phyloP scores from a whole-genome alignment of 2,888 invertebrate genomes.

The Agrotis puta region DNA sequence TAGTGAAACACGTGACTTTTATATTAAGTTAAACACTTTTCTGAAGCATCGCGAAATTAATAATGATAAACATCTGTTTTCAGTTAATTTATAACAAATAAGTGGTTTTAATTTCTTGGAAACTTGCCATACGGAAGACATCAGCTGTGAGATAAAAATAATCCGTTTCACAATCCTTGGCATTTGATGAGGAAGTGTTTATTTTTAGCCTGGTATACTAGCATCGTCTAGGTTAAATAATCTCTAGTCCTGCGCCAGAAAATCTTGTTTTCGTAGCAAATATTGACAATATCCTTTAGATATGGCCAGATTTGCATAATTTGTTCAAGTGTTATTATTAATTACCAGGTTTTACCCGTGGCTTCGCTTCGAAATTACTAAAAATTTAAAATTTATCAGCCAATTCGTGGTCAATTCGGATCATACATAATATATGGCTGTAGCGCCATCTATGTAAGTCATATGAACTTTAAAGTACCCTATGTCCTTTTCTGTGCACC shows the following conservation, averaged over 20 bases:
- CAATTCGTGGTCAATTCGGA: too few relatives aligned
- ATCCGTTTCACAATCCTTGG: conserved; percentile 39
- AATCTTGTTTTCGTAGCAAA: neutral
- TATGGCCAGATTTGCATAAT: neutral
- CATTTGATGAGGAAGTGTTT: conserved; percentile 40
- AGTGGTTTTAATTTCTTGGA: conserved; percentile 54
- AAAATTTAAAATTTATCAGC: too few relatives aligned
- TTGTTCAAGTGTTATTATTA: neutral
- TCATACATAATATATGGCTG: too few relatives aligned
- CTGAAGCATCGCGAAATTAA: conserved; percentile 11
- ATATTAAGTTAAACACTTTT: neutral
- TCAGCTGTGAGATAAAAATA: conserved; percentile 57
- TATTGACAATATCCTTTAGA: neutral
- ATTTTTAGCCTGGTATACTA: conserved; percentile 30
- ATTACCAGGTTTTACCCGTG: neutral
- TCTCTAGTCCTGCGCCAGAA: neutral
- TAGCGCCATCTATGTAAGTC: too few relatives aligned
- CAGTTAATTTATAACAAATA: conserved; percentile 33
- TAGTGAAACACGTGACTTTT: too few relatives aligned
- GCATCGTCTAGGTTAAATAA: conserved; percentile 5
- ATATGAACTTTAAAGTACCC: too few relatives aligned
- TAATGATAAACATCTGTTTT: conserved; percentile 26
- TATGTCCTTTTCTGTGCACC: too few relatives aligned
- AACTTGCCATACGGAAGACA: conserved; percentile 45
- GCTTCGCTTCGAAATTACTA: too few relatives aligned